Evolutionary conservation across 2,888 invertebrate species (phyloP), one percentile per base, ranked within the genome.

Genomic region (Nasonovia ribisnigri): DNA sequence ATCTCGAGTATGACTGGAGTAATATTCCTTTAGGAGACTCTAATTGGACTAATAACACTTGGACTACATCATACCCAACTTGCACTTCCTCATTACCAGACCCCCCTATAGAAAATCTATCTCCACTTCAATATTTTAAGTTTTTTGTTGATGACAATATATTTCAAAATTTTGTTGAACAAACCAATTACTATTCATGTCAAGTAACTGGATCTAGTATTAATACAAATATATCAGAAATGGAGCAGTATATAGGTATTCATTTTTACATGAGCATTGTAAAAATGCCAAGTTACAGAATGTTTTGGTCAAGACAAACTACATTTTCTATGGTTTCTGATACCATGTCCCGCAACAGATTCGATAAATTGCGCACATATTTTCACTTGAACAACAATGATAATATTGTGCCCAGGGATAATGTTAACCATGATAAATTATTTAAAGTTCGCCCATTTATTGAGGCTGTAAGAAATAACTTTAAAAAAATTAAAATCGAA

Each of bases 371-470:
- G 42, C n/a, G 84, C n/a, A 36, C 84, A 84, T 42, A 36, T 84
- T 36, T 84, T 42, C 84, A 84, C 42, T 84, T 84, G 36, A 84
- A 84, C 42, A 42, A 84, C 42, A 77, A 84, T 42, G 42, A n/a
- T 84, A 84, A 84, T 84, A 36, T n/a, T 84, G 1, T 84, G 42
- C 84, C 84, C n/a, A n/a, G 16, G n/a, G 42, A n/a, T 94, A 24
- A 94, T 42, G 84, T 84, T n/a, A 84, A 84, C 42, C 84, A 84
- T 42, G 84, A 84, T 42, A 84, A 84, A 84, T 84, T 84, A 84
- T 84, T 84, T 84, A 36, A 84, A 84, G 84, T 84, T n/a, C n/a
- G 84, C 36, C 84, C 84, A 36, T 92, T 84, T 84, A 84, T 84
- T 84, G 84, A 84, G 42, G 36, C 84, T 84, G 42, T 84, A 84